Evolutionary conservation across 2,113 vertebrate species (phyloP), one percentile per base, ranked within the genome.

Genomic region (Sialia sialis): DNA sequence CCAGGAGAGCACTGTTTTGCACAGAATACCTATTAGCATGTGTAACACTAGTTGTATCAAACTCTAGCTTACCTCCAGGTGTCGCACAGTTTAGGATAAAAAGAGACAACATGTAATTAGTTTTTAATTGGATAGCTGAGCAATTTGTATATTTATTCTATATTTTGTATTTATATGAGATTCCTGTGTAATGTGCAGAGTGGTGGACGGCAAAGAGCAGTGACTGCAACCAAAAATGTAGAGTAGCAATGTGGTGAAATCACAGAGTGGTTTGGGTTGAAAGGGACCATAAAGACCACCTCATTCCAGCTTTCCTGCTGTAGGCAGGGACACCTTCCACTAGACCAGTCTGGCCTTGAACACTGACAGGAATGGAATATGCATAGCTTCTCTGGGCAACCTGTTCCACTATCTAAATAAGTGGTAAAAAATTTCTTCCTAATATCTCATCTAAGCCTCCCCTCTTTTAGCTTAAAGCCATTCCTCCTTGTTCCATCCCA

Each of bases 21-120:
- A 7, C 26, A 43, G 32, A 74, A 38, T 11, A 22, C 41, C 10
- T 43, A 0, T 18, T 34, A 34, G 52, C 84, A 26, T 2, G 7
- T 9, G 2, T 81, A 67, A n/a, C 16, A 8, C 18, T 36, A 39
- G 29, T 85, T 82, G 29, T 3, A 7, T 38, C 0, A 0, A 29
- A 9, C 10, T 38, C 16, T 63, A 2, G 44, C 16, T 79, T 4
- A 27, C 11, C 15, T 69, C 51, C 51, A 38, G 10, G 7, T 36
- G 3, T 43, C 64, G 26, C 6, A 52, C 62, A 22, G 41, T 75
- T 67, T 38, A 67, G 54, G 20, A 15, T 56, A 16, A 38, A 63
- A 48, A 56, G 66, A 87, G 66, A 20, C 26, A 69, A 12, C 2
- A 0, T 11, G 11, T 18, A 67, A 59, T 46, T 74, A n/a, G 21